These are phyloP conservation scores for Siderastrea siderea DNA, from an alignment of 92 coral and sea anemone species.

Conservation along the genomic window DNA sequence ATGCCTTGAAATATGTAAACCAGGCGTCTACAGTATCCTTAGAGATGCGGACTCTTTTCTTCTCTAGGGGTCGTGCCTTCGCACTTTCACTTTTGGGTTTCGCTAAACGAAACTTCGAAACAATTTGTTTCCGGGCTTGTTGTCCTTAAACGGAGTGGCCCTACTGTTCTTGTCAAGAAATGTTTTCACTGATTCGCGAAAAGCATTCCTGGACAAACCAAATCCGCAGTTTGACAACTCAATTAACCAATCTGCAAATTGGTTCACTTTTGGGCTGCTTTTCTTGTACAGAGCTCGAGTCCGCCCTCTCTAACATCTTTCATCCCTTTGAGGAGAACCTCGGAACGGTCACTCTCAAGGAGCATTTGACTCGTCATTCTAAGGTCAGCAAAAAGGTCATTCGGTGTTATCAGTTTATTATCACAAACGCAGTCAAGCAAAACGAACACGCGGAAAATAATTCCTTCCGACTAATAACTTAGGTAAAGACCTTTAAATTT, in stretches of 20 bases:
- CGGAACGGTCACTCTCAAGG: too few species aligned
- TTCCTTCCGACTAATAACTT: too few species aligned
- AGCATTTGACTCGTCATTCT: too few species aligned
- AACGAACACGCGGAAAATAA: too few species aligned
- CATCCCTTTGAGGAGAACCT: too few species aligned
- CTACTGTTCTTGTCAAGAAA: constrained; percentile 61
- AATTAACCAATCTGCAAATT: constrained; percentile 48
- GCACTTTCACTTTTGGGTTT: constrained; percentile 64
- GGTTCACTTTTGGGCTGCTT: not conserved
- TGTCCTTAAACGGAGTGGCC: constrained; percentile 48
- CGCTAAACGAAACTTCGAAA: constrained; percentile 51
- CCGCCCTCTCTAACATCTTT: too few species aligned
- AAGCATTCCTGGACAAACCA: constrained; percentile 40
- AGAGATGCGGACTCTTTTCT: constrained; percentile 46
- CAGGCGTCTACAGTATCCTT: constrained; percentile 49
- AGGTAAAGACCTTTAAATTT: too few species aligned
- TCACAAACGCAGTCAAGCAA: too few species aligned
- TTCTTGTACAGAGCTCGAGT: too few species aligned
- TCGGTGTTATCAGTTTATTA: too few species aligned
- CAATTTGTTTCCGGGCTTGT: constrained; percentile 62
- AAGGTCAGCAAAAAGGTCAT: too few species aligned
- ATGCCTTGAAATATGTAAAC: constrained; percentile 45
- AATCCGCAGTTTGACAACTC: constrained; percentile 49
- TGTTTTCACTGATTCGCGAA: constrained; percentile 55
- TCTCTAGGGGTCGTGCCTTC: constrained; percentile 66